Evolutionary conservation across 2,797 vertebrate species (phyloP).

Genomic region (Arrhamphus sclerolepis): DNA sequence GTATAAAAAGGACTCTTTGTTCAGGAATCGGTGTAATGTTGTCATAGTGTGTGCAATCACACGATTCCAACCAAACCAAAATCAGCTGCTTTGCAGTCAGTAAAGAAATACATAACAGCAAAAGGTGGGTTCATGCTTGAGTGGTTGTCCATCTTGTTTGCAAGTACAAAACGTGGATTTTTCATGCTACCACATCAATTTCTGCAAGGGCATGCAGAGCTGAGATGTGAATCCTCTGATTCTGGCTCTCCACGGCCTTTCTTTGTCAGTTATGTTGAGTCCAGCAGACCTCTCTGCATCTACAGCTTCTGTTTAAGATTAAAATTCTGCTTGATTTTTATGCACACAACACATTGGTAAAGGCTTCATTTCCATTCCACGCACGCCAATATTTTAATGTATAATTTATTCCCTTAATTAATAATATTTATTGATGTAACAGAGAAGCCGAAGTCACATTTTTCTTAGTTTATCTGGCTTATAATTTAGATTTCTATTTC

Average conservation of each 20-base stretch:
- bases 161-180: constrained; percentile 37
- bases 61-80: constrained; percentile 35
- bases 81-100: constrained; percentile 47
- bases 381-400: constrained; percentile 30
- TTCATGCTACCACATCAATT: constrained; percentile 52
- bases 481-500: not conserved
- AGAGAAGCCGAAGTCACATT: constrained; percentile 1
- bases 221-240: constrained; percentile 45
- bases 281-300: constrained; percentile 20
- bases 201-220: constrained; percentile 36
- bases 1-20: too few relatives aligned
- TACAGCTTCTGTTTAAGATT: constrained; percentile 30
- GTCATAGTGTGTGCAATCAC: constrained; percentile 4
- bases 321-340: constrained; percentile 27
- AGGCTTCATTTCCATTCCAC: constrained; percentile 30
- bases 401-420: constrained; percentile 32
- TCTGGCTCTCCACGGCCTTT: constrained; percentile 41
- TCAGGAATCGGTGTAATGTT: too few relatives aligned
- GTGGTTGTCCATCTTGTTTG: constrained; percentile 45
- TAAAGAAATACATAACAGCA: constrained; percentile 37
- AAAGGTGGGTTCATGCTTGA: constrained; percentile 37
- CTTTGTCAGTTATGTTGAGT: constrained; percentile 41
- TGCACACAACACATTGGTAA: constrained; percentile 28
- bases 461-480: not conserved
- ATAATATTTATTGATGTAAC: constrained; percentile 13